These are phyloP conservation scores for Drosophila kohkoa DNA, from an alignment of 1,140 invertebrate species.

Conservation along the genomic window DNA sequence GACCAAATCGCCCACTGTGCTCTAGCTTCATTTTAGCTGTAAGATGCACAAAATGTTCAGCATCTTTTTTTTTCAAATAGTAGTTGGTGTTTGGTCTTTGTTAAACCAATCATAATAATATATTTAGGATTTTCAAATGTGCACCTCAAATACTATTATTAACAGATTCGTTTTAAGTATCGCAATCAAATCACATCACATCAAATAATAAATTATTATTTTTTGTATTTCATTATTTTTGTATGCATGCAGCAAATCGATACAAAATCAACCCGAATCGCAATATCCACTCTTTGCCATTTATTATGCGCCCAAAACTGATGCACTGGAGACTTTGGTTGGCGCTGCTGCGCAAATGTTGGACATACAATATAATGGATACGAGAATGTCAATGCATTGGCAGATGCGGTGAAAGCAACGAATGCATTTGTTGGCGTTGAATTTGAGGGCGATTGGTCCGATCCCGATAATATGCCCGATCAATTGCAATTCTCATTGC, in stretches of 20 bases:
- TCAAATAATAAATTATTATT: too few relatives aligned
- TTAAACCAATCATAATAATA: too few relatives aligned
- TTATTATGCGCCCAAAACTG: constrained; percentile 59
- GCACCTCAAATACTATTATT: too few relatives aligned
- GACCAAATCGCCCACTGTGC: too few relatives aligned
- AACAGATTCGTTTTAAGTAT: too few relatives aligned
- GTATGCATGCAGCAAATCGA: not conserved
- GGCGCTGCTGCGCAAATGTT: constrained; percentile 43
- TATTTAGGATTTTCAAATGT: too few relatives aligned
- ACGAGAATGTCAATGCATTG: constrained; percentile 11
- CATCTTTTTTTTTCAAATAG: too few relatives aligned
- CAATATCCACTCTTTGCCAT: constrained; percentile 3
- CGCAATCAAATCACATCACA: too few relatives aligned
- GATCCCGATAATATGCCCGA: constrained; percentile 23
- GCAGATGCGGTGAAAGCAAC: constrained; percentile 31
- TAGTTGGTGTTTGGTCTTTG: too few relatives aligned
- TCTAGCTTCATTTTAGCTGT: too few relatives aligned
- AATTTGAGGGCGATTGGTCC: constrained; percentile 57
- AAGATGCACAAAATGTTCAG: too few relatives aligned
- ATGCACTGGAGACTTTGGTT: constrained; percentile 44
- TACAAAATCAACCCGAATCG: not conserved
- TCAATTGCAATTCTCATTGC: constrained; percentile 48
- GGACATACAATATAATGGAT: constrained; percentile 7
- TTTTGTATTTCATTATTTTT: too few relatives aligned
- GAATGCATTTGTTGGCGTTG: constrained; percentile 63